phyloP scores from a whole-genome alignment of 2,888 invertebrate genomes.

The Loripinus fragilis region DNA sequence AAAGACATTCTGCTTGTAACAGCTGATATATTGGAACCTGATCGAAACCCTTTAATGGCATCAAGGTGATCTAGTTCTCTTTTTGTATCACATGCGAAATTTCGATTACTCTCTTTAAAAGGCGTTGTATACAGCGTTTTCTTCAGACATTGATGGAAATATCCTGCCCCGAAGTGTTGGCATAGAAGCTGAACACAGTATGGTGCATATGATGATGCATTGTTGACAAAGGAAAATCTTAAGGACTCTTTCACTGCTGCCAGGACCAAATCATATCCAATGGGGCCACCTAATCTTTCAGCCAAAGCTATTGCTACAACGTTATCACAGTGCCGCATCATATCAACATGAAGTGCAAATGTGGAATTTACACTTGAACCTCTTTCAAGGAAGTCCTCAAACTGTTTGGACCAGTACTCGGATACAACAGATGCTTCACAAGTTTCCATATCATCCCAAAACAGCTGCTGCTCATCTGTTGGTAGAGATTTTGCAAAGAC shows the following conservation, averaged over 20 bases:
- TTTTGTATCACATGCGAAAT: slow-evolving; percentile 27
- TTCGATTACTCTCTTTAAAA: slow-evolving; percentile 12
- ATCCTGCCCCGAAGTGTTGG: slow-evolving; percentile 4
- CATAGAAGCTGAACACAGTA: slow-evolving; percentile 14
- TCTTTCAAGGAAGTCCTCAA: slow-evolving; percentile 11
- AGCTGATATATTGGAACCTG: slow-evolving; percentile 27
- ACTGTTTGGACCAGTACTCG: not conserved
- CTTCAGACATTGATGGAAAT: slow-evolving; percentile 13
- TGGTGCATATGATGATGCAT: slow-evolving; percentile 27
- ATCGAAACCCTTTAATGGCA: slow-evolving; percentile 40
- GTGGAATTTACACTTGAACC: slow-evolving; percentile 20
- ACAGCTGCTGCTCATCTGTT: not conserved
- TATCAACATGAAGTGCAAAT: slow-evolving; percentile 31
- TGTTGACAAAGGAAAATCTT: slow-evolving; percentile 31
- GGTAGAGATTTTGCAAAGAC: not conserved
- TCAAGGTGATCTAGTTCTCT: slow-evolving; percentile 33
- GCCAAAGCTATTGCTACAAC: slow-evolving; percentile 28
- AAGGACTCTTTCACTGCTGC: slow-evolving; percentile 33
- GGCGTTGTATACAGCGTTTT: slow-evolving; percentile 14
- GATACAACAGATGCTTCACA: not conserved
- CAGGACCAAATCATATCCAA: slow-evolving; percentile 15
- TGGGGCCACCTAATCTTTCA: slow-evolving; percentile 22
- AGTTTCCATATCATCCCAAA: slow-evolving; percentile 1
- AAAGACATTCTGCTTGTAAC: slow-evolving; percentile 38
- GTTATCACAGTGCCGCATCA: slow-evolving; percentile 37